These are phyloP conservation scores for Gallinago undulata DNA, from an alignment of 2,113 vertebrate genomes.

Conservation along the genomic window DNA sequence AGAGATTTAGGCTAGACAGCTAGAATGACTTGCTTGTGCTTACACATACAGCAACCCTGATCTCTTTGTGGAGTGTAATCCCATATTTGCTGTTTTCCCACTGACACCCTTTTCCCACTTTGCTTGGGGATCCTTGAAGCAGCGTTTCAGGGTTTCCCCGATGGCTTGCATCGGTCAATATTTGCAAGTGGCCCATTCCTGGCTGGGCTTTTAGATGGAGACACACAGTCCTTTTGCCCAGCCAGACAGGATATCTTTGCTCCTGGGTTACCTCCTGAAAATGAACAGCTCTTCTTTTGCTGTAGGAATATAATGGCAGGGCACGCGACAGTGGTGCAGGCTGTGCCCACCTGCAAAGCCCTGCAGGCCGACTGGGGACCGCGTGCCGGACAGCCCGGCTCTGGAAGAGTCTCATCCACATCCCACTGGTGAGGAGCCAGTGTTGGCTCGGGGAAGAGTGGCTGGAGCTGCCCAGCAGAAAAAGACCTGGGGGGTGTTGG, in stretches of 20 bases:
- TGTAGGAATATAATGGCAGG: not conserved
- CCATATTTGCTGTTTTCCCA: not conserved
- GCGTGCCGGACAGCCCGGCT: not conserved
- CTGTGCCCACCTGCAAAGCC: not conserved
- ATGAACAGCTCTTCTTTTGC: not conserved
- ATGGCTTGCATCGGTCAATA: not conserved
- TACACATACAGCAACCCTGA: not conserved
- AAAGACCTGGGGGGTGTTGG: no score
- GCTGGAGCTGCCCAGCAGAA: no score
- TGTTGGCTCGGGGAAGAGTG: no score
- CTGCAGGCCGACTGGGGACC: not conserved
- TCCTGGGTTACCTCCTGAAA: not conserved
- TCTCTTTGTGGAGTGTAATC: not conserved
- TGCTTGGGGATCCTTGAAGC: not conserved
- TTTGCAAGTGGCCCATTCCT: not conserved
- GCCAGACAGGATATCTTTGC: not conserved
- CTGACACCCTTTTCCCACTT: not conserved
- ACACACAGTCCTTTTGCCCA: not conserved
- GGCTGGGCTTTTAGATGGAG: not conserved
- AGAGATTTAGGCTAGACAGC: not conserved
- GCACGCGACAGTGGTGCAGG: accelerated
- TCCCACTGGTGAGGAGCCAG: not conserved
- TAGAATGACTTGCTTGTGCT: not conserved
- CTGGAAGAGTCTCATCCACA: not conserved
- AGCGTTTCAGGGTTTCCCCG: not conserved